phyloP scores from a whole-genome alignment of 2,797 vertebrate genomes.

The Spinus olivaceus region DNA sequence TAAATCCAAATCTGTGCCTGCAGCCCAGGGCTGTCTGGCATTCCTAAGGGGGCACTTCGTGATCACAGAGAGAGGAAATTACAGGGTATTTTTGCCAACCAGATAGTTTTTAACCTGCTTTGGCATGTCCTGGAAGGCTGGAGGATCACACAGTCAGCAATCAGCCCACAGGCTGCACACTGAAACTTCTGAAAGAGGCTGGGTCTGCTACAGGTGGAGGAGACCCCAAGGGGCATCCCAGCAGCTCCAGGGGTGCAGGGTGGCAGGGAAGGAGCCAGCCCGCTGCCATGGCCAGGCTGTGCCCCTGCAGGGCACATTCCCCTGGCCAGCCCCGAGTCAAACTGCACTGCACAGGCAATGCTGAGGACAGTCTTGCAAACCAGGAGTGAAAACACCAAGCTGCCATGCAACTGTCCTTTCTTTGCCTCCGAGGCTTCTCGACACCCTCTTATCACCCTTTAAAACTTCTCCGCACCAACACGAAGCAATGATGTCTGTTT shows the following conservation, averaged over 20 bases:
- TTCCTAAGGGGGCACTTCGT: conserved; percentile 4
- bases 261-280: not conserved
- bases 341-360: accelerated
- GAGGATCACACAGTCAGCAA: not conserved
- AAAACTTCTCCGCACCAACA: conserved; percentile 3
- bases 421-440: not conserved
- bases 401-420: not conserved
- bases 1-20: conserved; percentile 45
- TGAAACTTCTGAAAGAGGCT: not conserved
- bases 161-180: not conserved
- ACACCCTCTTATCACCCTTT: conserved; percentile 47
- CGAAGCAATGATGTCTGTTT: not conserved
- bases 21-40: conserved; percentile 30
- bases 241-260: not conserved
- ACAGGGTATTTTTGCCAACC: conserved; percentile 6
- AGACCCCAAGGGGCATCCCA: not conserved
- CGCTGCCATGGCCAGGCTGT: not conserved
- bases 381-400: not conserved
- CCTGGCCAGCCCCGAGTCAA: not conserved
- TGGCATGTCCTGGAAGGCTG: not conserved
- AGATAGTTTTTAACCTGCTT: conserved; percentile 17
- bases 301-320: not conserved
- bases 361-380: not conserved
- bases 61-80: conserved; percentile 25
- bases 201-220: not conserved